Evolutionary conservation across 2,888 invertebrate genomes (phyloP), one percentile per base, ranked within the genome.

Genomic region (Lacanobia oleracea): DNA sequence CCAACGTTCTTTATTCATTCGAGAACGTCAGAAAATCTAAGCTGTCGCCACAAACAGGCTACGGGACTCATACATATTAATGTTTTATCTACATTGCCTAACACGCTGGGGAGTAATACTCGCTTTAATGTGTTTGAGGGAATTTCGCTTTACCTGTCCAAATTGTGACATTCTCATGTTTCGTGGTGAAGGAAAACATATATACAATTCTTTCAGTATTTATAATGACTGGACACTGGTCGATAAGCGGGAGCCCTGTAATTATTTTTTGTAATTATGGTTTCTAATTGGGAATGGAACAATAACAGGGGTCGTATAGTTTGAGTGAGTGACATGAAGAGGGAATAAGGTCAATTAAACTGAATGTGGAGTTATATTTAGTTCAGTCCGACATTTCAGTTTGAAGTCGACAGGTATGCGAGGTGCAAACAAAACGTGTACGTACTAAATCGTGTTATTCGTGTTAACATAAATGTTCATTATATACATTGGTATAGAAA

Each of bases 41-140:
- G 91, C 90, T 88, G 87, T 89, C 86, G 82, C 93, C 91, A 88
- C 93, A 94, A 94, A 94, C 94, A 94, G 92, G 92, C 88, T 85
- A 84, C 88, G 86, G 33, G 83, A 78, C 91, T 95, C 94, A 95
- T 95, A 93, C 95, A 95, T 95, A 94, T 95, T 95, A 93, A 95
- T 95, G 93, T 90, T 91, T 93, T 93, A 93, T 94, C 92, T 92
- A 93, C 94, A 92, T 93, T 93, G 89, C 91, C 92, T 89, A 91
- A 91, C 89, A 88, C 90, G 88, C 88, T 81, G 85, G 88, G 87
- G 90, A 91, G 89, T 88, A 88, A 90, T 90, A 90, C 88, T 87
- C 88, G 89, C 88, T 90, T 91, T 93, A 93, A 92, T 93, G 93
- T 93, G 91, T 93, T 93, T 91, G 89, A 87, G 92, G 91, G 90